phyloP scores from a whole-genome alignment of 2,797 vertebrate genomes.

The Simalia tracyae region DNA sequence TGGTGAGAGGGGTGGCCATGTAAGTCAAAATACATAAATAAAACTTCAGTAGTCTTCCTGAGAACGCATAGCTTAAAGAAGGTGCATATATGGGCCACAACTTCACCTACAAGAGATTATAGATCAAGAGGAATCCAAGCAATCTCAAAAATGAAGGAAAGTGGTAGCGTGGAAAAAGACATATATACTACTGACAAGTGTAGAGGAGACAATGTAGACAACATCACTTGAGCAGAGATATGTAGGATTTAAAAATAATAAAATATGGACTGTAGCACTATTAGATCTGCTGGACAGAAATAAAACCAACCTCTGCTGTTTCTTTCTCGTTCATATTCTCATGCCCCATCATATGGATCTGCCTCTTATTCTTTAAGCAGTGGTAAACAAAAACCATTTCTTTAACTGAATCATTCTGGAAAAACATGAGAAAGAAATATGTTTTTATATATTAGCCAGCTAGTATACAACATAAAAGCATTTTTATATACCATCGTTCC shows the following conservation, averaged over 20 bases:
- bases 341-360: slow-evolving; percentile 89
- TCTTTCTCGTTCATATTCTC: slow-evolving; percentile 62
- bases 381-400: slow-evolving; percentile 85
- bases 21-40: neutral
- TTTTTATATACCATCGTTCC: neutral
- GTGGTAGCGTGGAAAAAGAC: neutral
- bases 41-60: neutral
- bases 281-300: neutral
- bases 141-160: neutral
- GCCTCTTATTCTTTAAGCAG: slow-evolving; percentile 84
- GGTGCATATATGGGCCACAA: neutral
- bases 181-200: neutral
- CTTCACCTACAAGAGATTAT: neutral
- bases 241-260: neutral
- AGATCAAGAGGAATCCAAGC: neutral
- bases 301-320: slow-evolving; percentile 71
- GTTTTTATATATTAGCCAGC: neutral
- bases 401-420: slow-evolving; percentile 79
- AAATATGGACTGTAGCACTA: neutral
- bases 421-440: neutral
- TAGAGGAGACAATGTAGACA: neutral
- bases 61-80: neutral
- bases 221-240: neutral
- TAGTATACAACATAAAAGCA: neutral
- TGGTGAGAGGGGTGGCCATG: neutral